Conservation (phyloP, 2,888 invertebrate genomes). For the Thysanoteuthis rhombus region DNA sequence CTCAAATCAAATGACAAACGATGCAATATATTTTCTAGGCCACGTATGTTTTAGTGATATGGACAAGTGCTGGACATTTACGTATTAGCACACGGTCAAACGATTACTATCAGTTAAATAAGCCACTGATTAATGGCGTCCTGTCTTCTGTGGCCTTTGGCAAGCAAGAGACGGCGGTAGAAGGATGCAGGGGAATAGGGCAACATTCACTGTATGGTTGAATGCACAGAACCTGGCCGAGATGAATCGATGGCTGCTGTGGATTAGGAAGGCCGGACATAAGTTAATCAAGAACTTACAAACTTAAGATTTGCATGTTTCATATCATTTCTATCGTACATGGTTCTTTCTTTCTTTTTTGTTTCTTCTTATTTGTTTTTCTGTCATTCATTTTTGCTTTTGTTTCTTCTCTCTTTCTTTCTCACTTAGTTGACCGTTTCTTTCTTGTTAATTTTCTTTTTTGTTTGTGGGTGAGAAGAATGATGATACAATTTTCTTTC, state of each 20-base stretch:
- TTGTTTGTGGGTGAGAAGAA: no score
- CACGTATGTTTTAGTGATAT: neutral
- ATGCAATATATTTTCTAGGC: neutral
- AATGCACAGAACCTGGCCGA: neutral
- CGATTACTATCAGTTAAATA: neutral
- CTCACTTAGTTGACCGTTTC: neutral
- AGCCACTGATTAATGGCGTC: constrained; percentile 12
- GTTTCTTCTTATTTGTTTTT: neutral
- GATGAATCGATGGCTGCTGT: neutral
- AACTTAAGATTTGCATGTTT: neutral
- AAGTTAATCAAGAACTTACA: neutral
- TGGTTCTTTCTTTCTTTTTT: neutral
- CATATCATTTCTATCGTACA: neutral
- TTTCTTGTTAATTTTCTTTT: neutral
- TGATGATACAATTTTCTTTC: no score
- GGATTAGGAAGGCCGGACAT: neutral
- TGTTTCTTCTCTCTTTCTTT: neutral
- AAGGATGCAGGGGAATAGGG: neutral
- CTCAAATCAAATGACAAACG: neutral
- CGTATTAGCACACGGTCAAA: neutral
- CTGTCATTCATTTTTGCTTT: no score
- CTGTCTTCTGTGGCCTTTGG: neutral
- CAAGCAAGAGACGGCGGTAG: neutral
- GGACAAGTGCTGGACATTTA: neutral
- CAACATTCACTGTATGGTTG: neutral